Percentiles rank a stretch among this genome's conserved stretches.
phyloP scores from a whole-genome alignment of 2,888 invertebrate genomes.

The Lypha dubia region DNA sequence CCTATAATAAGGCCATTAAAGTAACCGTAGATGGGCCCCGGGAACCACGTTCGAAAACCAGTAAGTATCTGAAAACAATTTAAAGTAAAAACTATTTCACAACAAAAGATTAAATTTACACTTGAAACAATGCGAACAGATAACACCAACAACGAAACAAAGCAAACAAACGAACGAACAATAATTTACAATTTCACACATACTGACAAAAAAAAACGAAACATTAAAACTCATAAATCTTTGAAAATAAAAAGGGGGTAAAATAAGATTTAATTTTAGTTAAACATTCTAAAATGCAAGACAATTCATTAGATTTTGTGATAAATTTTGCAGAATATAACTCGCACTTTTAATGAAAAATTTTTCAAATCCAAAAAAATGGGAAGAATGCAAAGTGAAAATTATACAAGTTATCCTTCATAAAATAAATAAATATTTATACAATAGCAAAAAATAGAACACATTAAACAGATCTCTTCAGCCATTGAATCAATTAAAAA shows the following conservation, averaged over 20 bases:
- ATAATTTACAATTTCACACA: background rate
- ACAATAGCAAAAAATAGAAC: too few species aligned
- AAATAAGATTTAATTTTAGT: conserved; percentile 75
- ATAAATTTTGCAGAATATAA: conserved; percentile 58
- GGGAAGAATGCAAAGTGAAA: conserved; percentile 2
- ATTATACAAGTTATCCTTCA: too few species aligned
- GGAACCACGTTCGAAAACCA: conserved; percentile 96
- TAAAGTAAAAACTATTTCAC: background rate
- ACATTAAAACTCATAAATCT: conserved; percentile 58
- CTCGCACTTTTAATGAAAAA: conserved; percentile 22
- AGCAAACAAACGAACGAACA: background rate
- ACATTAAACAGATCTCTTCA: too few species aligned
- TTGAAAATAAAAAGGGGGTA: conserved; percentile 35
- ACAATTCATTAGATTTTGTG: conserved; percentile 77
- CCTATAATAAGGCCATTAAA: conserved; percentile 98
- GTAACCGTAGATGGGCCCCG: conserved; percentile 98
- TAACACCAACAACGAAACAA: too few species aligned
- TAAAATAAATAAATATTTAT: too few species aligned
- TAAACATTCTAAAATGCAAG: conserved; percentile 67
- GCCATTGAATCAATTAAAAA: too few species aligned
- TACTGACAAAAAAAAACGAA: conserved; percentile 34
- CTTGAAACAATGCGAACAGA: conserved; percentile 20
- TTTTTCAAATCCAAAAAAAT: background rate
- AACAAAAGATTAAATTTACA: conserved; percentile 52
- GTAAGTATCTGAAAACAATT: conserved; percentile 85